These are phyloP conservation scores for Andricus quercusramuli DNA, from an alignment of 2,888 invertebrate species.

Conservation along the genomic window DNA sequence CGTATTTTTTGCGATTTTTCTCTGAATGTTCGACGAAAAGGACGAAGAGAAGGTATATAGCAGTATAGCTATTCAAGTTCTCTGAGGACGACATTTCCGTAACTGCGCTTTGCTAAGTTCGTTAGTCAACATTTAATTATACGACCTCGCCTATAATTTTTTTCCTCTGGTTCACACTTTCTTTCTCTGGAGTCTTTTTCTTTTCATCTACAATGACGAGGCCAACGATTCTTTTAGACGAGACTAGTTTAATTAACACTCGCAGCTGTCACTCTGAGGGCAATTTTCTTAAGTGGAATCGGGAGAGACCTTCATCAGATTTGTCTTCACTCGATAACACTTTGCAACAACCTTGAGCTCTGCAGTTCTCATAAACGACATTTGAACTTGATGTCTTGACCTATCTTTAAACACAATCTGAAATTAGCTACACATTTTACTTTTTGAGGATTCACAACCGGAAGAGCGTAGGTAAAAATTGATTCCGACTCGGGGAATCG, in stretches of 20 bases:
- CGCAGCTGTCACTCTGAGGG: not conserved
- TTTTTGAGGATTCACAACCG: not conserved
- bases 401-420: not conserved
- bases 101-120: constrained; percentile 7
- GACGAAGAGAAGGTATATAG: not conserved
- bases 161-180: constrained; percentile 13
- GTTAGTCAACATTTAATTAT: constrained; percentile 33
- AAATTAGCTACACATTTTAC: not conserved
- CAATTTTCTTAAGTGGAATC: constrained; percentile 22
- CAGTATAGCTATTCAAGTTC: constrained; percentile 1
- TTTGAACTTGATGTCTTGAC: not conserved
- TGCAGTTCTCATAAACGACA: not conserved
- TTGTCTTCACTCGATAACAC: not conserved
- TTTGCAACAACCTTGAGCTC: constrained; percentile 7
- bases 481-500: too few relatives aligned
- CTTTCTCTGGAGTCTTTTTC: constrained; percentile 5
- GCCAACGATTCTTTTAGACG: not conserved
- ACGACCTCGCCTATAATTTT: constrained; percentile 21
- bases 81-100: constrained; percentile 8
- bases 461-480: too few relatives aligned
- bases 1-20: not conserved
- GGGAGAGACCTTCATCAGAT: constrained; percentile 15
- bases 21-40: not conserved
- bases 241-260: constrained; percentile 24
- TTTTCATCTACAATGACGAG: not conserved